Evolutionary conservation across 2,113 vertebrate species (phyloP).

Genomic region (Coregonus clupeaformis): DNA sequence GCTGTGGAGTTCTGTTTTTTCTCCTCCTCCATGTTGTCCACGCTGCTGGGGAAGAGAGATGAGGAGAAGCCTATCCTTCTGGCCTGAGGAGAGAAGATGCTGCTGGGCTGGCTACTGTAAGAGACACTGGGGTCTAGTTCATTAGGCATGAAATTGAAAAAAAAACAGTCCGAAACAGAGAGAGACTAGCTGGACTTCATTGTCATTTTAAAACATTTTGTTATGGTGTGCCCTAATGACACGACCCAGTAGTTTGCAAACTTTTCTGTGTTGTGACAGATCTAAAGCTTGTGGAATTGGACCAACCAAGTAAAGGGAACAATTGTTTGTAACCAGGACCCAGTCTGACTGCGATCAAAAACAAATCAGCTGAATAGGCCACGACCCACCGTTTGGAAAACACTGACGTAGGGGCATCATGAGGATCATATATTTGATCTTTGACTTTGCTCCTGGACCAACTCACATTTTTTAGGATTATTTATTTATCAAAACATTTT

Average conservation of each 20-base stretch:
- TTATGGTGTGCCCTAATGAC: neutral
- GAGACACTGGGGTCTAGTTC: neutral
- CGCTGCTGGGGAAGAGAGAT: slow-evolving; percentile 57
- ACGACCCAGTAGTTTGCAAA: neutral
- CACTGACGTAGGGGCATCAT: too few relatives aligned
- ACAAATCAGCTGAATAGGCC: too few relatives aligned
- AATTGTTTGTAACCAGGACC: neutral
- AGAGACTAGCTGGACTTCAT: neutral
- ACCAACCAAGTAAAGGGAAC: neutral
- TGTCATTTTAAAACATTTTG: neutral
- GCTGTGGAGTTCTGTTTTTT: slow-evolving; percentile 72
- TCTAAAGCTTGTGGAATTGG: neutral
- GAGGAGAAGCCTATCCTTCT: slow-evolving; percentile 72
- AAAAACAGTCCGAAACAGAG: neutral
- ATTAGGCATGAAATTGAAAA: neutral
- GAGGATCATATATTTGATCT: too few relatives aligned
- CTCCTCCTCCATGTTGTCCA: slow-evolving; percentile 73
- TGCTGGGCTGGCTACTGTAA: neutral
- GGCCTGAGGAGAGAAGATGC: slow-evolving; percentile 51
- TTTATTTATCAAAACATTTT: too few relatives aligned
- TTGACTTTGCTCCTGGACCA: too few relatives aligned
- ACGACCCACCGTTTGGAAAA: too few relatives aligned
- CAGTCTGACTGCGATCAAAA: neutral
- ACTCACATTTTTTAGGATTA: too few relatives aligned
- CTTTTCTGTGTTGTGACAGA: too few relatives aligned